A percentile compares a stretch with the other conserved stretches of the same genome.
Evolutionary conservation across 2,888 invertebrate genomes (phyloP).

Genomic region (Drosophila quinaria): DNA sequence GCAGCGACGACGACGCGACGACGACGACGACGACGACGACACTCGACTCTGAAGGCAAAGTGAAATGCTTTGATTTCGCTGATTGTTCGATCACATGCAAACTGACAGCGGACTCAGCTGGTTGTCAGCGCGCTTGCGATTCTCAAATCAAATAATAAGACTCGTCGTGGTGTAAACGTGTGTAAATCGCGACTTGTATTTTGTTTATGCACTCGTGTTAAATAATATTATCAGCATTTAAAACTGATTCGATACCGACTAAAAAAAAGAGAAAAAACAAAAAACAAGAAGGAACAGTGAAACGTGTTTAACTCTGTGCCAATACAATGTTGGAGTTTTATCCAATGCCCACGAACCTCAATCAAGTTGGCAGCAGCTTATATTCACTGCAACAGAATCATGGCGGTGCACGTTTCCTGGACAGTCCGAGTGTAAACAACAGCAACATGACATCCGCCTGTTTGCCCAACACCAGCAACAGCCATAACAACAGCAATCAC

Average conservation of each 20-base stretch:
- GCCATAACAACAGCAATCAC: conserved; percentile 49
- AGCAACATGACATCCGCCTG: conserved; percentile 61
- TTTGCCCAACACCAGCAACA: conserved; percentile 45
- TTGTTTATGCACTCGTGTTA: conserved; percentile 1
- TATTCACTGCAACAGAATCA: conserved; percentile 83
- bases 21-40: neutral
- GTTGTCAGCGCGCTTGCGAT: conserved; percentile 77
- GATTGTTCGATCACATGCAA: conserved; percentile 85
- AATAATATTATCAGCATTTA: neutral
- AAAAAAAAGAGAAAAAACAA: neutral
- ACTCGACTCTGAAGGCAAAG: conserved; percentile 52
- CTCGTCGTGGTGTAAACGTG: conserved; percentile 15
- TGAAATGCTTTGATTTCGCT: conserved; percentile 83
- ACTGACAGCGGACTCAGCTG: conserved; percentile 84
- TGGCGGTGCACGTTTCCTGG: conserved; percentile 83
- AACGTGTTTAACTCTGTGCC: conserved; percentile 29
- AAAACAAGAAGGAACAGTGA: conserved; percentile 21
- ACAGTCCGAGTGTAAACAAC: conserved; percentile 73
- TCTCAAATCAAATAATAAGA: neutral
- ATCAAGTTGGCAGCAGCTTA: conserved; percentile 82
- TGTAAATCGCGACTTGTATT: conserved; percentile 9
- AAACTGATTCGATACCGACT: neutral
- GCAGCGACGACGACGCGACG: conserved; percentile 1
- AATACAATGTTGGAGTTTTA: conserved; percentile 85
- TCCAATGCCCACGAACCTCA: conserved; percentile 85